Evolutionary conservation across 2,797 vertebrate species (phyloP).

Genomic region (Coccyzus lansbergi): DNA sequence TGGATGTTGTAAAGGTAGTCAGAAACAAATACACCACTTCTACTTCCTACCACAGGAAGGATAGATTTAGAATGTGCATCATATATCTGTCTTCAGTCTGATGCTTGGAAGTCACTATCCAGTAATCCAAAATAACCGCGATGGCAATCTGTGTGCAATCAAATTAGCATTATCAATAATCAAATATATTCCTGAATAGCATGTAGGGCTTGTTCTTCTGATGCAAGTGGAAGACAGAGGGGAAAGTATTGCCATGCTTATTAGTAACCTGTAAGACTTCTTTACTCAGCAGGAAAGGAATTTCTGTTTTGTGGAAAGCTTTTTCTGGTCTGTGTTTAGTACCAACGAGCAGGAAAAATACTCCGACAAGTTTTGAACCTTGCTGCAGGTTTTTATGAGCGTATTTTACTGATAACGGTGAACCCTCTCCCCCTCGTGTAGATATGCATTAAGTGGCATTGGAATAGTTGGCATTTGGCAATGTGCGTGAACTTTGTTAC

Average conservation of each 20-base stretch:
- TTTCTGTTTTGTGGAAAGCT: neutral
- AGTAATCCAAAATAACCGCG: neutral
- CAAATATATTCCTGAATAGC: neutral
- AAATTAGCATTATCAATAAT: neutral
- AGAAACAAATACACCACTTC: neutral
- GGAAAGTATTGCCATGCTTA: neutral
- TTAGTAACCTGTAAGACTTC: neutral
- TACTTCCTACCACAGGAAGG: neutral
- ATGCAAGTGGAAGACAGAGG: neutral
- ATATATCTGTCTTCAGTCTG: neutral
- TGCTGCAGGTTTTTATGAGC: neutral
- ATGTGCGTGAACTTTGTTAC: neutral
- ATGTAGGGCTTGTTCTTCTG: neutral
- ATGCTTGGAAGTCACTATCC: neutral
- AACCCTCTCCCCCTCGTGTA: neutral
- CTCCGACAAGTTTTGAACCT: neutral
- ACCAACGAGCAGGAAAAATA: neutral
- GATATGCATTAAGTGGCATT: neutral
- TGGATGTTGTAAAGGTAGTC: neutral
- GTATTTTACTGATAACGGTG: neutral
- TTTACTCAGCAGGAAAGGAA: neutral
- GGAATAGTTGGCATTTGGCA: neutral
- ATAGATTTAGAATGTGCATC: neutral
- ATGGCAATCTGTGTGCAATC: neutral
- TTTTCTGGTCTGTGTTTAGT: neutral